These are phyloP conservation scores for Thalassarche chlororhynchos DNA, from an alignment of 2,113 vertebrate species.

Conservation along the genomic window DNA sequence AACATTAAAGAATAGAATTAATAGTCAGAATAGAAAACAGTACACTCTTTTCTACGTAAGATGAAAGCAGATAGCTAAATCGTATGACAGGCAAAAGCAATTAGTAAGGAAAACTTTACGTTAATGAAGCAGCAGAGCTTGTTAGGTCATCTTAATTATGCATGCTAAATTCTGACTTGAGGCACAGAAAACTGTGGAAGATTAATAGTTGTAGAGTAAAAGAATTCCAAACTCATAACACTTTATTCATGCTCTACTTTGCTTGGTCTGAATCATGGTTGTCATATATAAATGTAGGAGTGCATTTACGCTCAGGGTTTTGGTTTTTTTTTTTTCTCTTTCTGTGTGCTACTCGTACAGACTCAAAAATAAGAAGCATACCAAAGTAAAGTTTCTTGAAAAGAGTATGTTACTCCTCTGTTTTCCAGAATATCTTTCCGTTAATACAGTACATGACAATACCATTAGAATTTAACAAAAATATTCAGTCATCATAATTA, in stretches of 20 bases:
- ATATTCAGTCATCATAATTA: background rate
- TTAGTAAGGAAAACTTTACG: constrained; percentile 81
- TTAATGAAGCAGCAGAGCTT: constrained; percentile 80
- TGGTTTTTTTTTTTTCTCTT: background rate
- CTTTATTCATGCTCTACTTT: constrained; percentile 51
- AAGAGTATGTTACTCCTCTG: background rate
- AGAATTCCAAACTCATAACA: constrained; percentile 61
- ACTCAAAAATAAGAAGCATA: background rate
- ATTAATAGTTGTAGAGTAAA: constrained; percentile 72
- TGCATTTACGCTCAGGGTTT: background rate
- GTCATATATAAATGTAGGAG: background rate
- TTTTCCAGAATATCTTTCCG: background rate
- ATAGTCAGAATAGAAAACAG: constrained; percentile 45
- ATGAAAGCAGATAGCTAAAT: constrained; percentile 77
- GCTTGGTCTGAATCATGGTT: background rate
- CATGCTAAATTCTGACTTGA: constrained; percentile 79
- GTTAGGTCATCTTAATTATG: constrained; percentile 85
- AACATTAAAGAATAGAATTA: constrained; percentile 41
- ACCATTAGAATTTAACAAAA: background rate
- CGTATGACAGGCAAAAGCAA: constrained; percentile 78
- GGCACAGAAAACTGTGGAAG: constrained; percentile 67
- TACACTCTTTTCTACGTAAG: constrained; percentile 59
- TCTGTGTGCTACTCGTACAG: background rate
- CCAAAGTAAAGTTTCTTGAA: background rate
- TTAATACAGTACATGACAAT: background rate